Base-by-base conservation (phyloP, 2,797 vertebrate species). In the Tapera naevia region DNA sequence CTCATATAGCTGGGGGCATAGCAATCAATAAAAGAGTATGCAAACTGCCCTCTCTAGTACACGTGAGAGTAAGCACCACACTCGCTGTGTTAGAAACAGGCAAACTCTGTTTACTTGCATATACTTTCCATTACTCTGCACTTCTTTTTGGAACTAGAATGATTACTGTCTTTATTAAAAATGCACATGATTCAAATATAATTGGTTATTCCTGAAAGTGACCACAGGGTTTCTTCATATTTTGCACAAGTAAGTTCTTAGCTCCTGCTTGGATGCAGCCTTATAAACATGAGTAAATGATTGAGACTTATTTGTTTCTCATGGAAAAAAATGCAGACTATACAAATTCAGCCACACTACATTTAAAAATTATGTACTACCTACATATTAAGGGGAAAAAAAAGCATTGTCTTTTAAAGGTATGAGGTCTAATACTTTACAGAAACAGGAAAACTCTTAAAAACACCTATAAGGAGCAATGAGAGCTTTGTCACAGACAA, bases 241-340 rank as follows among this genome's bases (percentile, higher is more conserved):
- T 92, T 88, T 76, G 33, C 22, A 71, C 30, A 67, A 81, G 75
- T 71, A 33, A 72, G 75, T 92, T 93, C 78, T 86, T 82, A 75
- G 53, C 19, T 89, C 24, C 58, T 62, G 14, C 32, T 85, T 86
- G 56, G 56, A 91, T 67, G 39, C 16, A 67, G 57, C 35, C 60
- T 81, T 74, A 61, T 35, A 91, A 95, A 88, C 24, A 61, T 32
- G 41, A 86, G 33, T 66, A 94, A 91, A 73, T 69, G 4, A 84
- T 80, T 93, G 88, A 80, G 45, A 81, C 17, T 48, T 48, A 25
- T 15, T 73, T 72, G 10, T 30, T 90, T 86, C 33, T 51, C 64
- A 28, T 4, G 4, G 23, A 13, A 48, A 92, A 80, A 92, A 91
- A 51, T 10, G 35, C 21, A 79, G 24, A 74, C 5, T 54, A 13